Conservation (phyloP, 2,797 vertebrate genomes). For the Hirundo rustica region DNA sequence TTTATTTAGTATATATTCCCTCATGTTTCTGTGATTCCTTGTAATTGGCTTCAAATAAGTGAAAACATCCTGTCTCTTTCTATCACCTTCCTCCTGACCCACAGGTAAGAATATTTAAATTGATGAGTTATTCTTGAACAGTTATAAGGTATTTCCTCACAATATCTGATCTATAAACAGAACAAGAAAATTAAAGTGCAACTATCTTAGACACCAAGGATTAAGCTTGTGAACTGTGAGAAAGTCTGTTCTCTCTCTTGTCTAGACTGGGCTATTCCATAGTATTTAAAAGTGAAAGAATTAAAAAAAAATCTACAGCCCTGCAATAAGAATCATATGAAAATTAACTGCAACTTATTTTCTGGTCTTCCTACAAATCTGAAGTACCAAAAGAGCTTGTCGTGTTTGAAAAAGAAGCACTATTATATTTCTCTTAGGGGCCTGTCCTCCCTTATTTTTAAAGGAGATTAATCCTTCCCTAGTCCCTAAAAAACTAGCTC, state of each 20-base stretch:
- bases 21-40: not conserved
- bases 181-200: not conserved
- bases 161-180: not conserved
- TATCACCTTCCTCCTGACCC: not conserved
- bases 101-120: not conserved
- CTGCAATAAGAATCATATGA: not conserved
- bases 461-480: not conserved
- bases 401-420: not conserved
- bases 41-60: not conserved
- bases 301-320: not conserved
- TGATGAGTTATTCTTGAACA: not conserved
- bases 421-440: not conserved
- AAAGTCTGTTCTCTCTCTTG: not conserved
- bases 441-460: not conserved
- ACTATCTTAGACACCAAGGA: not conserved
- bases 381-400: not conserved
- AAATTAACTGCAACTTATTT: not conserved
- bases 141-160: not conserved
- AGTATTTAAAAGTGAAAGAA: not conserved
- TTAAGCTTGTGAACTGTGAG: not conserved
- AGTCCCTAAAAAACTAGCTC: not conserved
- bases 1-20: not conserved
- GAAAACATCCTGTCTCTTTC: not conserved
- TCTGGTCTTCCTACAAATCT: not conserved
- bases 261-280: fast-evolving